Conservation (phyloP, 2,113 vertebrate species). For the Prionailurus viverrinus region DNA sequence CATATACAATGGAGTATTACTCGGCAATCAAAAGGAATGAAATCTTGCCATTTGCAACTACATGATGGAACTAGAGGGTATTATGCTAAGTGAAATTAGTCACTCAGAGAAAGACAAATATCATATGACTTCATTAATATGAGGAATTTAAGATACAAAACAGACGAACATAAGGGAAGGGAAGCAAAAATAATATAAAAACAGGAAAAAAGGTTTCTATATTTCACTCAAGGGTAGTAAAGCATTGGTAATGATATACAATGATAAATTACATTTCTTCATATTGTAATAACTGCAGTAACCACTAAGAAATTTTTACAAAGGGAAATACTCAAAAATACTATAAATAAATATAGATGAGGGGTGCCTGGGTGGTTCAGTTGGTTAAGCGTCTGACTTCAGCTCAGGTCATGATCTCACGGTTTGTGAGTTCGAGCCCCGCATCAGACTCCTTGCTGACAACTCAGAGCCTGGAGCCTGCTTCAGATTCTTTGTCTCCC, state of each 20-base stretch:
- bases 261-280: background rate
- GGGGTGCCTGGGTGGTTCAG: background rate
- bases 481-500: background rate
- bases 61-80: no score
- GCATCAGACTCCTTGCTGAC: background rate
- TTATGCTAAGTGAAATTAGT: no score
- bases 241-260: background rate
- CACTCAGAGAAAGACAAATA: no score
- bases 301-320: background rate
- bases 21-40: no score
- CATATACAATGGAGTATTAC: no score
- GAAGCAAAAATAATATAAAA: no score
- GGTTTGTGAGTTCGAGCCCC: background rate
- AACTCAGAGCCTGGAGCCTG: background rate
- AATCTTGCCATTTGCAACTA: no score
- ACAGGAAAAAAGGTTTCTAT: background rate
- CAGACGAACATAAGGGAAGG: no score
- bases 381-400: background rate
- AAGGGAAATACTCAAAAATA: background rate
- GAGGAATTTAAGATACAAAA: no score
- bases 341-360: background rate
- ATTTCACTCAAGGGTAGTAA: background rate
- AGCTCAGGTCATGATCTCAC: background rate
- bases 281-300: background rate
- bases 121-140: no score